These are phyloP conservation scores for Ceratothoa steindachneri DNA, from an alignment of 2,888 invertebrate genomes.

Conservation along the genomic window DNA sequence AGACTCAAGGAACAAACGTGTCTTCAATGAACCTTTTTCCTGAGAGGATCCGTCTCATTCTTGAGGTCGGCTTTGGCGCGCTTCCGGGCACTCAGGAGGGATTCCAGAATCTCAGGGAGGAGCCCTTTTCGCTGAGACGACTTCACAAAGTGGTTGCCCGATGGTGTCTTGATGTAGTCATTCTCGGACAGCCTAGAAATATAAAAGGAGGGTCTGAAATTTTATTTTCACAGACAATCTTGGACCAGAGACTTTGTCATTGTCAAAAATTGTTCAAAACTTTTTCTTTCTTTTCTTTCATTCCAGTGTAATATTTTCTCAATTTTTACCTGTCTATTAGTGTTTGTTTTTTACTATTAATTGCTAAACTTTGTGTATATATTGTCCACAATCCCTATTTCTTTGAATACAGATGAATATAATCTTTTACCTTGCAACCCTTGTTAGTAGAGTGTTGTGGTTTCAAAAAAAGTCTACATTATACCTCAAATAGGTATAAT, in stretches of 20 bases:
- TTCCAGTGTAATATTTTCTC: no score
- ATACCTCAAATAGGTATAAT: no score
- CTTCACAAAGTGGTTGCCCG: conserved; percentile 87
- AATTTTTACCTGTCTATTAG: no score
- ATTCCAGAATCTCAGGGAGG: conserved; percentile 91
- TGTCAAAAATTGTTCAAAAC: neutral
- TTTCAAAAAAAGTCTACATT: no score
- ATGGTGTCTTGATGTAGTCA: conserved; percentile 82
- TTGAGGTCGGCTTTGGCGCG: conserved; percentile 91
- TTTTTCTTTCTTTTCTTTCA: no score
- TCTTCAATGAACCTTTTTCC: conserved; percentile 71
- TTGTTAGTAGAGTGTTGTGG: no score
- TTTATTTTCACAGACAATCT: neutral
- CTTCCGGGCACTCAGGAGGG: conserved; percentile 82
- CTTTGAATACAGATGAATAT: no score
- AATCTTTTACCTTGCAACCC: no score
- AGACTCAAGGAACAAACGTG: no score
- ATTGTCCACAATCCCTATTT: no score
- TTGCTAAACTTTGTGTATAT: no score
- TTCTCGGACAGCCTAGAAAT: conserved; percentile 54
- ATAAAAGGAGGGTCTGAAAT: neutral
- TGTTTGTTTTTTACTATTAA: no score
- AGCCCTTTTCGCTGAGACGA: conserved; percentile 70
- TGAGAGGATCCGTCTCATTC: conserved; percentile 90
- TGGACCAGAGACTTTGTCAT: neutral